Base-by-base conservation (phyloP, 2,113 vertebrate genomes). In the Strix aluco region DNA sequence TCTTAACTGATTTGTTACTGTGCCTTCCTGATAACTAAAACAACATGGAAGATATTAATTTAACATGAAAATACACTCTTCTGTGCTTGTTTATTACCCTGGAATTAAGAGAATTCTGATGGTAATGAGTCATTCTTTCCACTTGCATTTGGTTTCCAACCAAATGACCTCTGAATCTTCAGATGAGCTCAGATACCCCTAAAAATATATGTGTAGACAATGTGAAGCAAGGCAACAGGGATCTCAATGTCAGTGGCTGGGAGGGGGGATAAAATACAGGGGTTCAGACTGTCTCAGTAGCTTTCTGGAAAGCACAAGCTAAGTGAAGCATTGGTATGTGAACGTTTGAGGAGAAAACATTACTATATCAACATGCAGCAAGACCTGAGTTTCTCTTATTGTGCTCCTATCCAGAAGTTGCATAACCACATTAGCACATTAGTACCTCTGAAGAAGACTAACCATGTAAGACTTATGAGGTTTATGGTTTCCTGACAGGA, bases 191-290 rank as follows among this genome's bases (percentile, higher is more conserved):
- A 59, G 18, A 61, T 9, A 44, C 7, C 12, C 22, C 30, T 34
- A 30, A 47, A 59, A 77, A 47, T 30, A 1, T 54, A 25, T 5
- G 9, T 6, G 10, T 11, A 87, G 49, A 66, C 32, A 71, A 65
- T 1, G 0, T 52, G 32, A 90, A 70, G 6, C 15, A 71, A 71
- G 11, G 30, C 36, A 81, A 62, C 8, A 25, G 23, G 11, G 10
- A 36, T 78, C 55, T 80, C 42, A 51, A 0, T 23, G 15, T 10
- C 8, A 4, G 7, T n/a, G 21, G 6, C 19, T 52, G 40, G n/a
- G n/a, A 52, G 13, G 0, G 4, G 2, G 12, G 2, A 21, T 25
- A 69, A 75, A 88, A 67, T n/a, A 32, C 2, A 27, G 20, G 7
- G 7, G 1, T 42, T 57, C 34, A 20, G 32, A 42, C 36, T 44